Evolutionary conservation across 2,797 vertebrate species (phyloP), one percentile per base, ranked within the genome.

Genomic region (Paedocypris micromegethes): DNA sequence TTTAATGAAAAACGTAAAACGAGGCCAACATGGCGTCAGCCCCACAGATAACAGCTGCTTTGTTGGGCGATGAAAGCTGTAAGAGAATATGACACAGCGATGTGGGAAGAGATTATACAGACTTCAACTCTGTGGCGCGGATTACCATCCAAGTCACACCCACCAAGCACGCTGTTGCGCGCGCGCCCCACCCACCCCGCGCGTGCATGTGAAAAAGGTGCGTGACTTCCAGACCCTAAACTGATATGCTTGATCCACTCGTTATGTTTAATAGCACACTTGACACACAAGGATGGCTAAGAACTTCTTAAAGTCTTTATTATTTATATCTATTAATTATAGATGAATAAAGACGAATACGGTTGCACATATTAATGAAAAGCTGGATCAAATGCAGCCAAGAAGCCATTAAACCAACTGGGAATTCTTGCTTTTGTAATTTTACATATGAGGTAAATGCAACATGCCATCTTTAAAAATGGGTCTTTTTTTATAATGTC

Each of bases 1-100:
- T 75, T 71, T 54, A 71, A 70, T 55, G 39, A 37, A 68, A 54
- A 53, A 58, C 44, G 59, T 62, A 61, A 75, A 77, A 78, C 9
- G 78, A 79, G 78, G 78, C 72, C 80, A 81, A 81, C 76, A 81
- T 81, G 80, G 80, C 78, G 76, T 55, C 70, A 64, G 71, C 49
- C 53, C 58, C 59, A 39, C n/a, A 49, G 70, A 68, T 71, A 76
- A 79, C 80, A 77, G 73, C 75, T 79, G 80, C 72, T 78, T 79
- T 78, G 75, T 79, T 71, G 60, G 73, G 65, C 39, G 48, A 61
- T 54, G 61, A 60, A 67, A 73, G 49, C 67, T 68, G 49, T 64
- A 54, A 64, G 52, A 58, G 68, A 71, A 64, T 4, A 65, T 68
- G 58, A 50, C 58, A 60, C 7, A 43, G 70, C 41, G 50, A 66